phyloP scores from a whole-genome alignment of 2,797 vertebrate genomes.

The Perodicticus potto region DNA sequence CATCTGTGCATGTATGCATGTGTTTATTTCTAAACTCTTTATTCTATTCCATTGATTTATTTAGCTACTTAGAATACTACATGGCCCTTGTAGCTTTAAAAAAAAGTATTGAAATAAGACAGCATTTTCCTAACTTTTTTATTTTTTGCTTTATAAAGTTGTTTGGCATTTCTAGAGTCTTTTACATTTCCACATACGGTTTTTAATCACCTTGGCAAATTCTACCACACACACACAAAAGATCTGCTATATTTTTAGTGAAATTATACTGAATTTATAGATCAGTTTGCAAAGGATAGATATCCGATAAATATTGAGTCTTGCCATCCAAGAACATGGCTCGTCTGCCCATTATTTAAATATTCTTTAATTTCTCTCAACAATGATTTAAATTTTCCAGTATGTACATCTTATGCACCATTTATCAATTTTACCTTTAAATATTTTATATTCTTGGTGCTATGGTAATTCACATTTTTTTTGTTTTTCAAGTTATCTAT shows the following conservation, averaged over 20 bases:
- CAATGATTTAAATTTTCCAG: neutral
- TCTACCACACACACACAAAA: neutral
- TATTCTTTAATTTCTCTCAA: neutral
- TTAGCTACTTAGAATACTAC: neutral
- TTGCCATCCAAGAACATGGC: neutral
- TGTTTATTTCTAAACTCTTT: neutral
- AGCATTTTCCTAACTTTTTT: neutral
- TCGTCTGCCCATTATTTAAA: neutral
- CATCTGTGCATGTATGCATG: neutral
- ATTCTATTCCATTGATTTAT: neutral
- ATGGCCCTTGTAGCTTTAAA: neutral
- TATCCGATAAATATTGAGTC: neutral
- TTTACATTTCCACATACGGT: neutral
- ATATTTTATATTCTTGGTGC: neutral
- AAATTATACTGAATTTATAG: neutral
- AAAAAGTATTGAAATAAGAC: neutral
- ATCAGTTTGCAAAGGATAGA: neutral
- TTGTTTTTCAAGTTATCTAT: neutral
- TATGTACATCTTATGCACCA: neutral
- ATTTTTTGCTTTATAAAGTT: neutral
- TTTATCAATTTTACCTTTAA: neutral
- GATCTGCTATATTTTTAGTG: neutral
- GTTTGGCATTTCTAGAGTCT: neutral
- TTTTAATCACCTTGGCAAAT: neutral
- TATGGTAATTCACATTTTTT: neutral